Percentiles rank a stretch among this genome's conserved stretches.
Conservation (phyloP, 2,797 vertebrate species). For the Urophycis tenuis region DNA sequence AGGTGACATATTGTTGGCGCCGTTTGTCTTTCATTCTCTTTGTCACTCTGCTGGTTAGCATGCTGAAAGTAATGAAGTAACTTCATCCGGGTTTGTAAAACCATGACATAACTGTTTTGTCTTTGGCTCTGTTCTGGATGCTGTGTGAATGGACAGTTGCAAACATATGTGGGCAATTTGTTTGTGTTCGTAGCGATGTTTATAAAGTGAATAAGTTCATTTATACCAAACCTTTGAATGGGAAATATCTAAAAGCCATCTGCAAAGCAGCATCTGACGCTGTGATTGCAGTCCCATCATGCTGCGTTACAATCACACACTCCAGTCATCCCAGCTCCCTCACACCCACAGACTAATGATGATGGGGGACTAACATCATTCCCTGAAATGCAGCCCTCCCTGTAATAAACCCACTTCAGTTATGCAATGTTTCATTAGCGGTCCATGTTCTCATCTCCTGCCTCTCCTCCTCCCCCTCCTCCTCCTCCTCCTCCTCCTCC, state of each 20-base stretch:
- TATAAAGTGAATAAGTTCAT: not conserved
- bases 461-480: slow-evolving; percentile 22
- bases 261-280: not conserved
- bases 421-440: not conserved
- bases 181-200: not conserved
- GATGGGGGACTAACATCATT: slow-evolving; percentile 39
- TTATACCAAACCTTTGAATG: not conserved
- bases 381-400: slow-evolving; percentile 51
- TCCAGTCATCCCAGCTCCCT: slow-evolving; percentile 9
- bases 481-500: not conserved
- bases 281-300: slow-evolving; percentile 1
- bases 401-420: slow-evolving; percentile 21
- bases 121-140: not conserved
- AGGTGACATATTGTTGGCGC: not conserved
- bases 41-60: not conserved
- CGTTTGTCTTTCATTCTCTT: not conserved
- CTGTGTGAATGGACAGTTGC: not conserved
- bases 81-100: not conserved
- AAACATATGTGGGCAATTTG: not conserved
- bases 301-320: slow-evolving; percentile 21
- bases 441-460: slow-evolving; percentile 19
- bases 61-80: not conserved
- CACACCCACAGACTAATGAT: slow-evolving; percentile 18
- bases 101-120: not conserved
- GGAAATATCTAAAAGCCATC: not conserved